phyloP scores from a whole-genome alignment of 2,113 vertebrate species.

The Scortum barcoo region DNA sequence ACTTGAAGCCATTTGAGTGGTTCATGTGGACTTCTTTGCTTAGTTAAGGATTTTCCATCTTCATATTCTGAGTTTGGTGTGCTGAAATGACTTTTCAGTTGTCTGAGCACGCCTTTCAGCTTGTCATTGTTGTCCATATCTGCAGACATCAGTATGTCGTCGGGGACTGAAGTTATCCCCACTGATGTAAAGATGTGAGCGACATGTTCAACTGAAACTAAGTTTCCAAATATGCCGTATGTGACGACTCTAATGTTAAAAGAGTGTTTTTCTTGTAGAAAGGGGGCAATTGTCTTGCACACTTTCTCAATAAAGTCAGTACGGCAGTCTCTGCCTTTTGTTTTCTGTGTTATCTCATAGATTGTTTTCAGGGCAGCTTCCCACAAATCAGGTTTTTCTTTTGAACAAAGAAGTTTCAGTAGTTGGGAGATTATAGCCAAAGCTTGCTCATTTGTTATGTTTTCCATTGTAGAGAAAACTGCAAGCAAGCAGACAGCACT shows the following conservation, averaged over 20 bases:
- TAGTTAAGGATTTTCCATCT: background rate
- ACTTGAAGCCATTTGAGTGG: background rate
- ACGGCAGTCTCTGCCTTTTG: constrained; percentile 6
- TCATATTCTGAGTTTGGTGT: constrained; percentile 14
- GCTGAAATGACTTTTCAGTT: constrained; percentile 31
- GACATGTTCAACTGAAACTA: constrained; percentile 33
- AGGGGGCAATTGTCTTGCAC: constrained; percentile 40
- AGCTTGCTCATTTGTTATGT: constrained; percentile 48
- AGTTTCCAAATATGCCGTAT: constrained; percentile 58
- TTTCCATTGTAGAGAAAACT: constrained; percentile 53
- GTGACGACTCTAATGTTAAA: background rate
- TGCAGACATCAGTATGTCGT: constrained; percentile 51
- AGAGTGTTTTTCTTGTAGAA: background rate
- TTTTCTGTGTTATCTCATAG: constrained; percentile 69
- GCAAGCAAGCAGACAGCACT: fast-evolving
- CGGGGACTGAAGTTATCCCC: constrained; percentile 64
- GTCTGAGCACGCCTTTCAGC: constrained; percentile 62
- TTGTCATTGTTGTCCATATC: constrained; percentile 50
- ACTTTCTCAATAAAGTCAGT: constrained; percentile 54
- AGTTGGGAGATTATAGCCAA: constrained; percentile 11
- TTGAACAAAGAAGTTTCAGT: constrained; percentile 12
- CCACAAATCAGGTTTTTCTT: fast-evolving
- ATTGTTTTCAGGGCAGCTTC: background rate
- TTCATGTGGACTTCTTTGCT: background rate
- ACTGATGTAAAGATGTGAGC: constrained; percentile 17